Evolutionary conservation across 2,797 vertebrate genomes (phyloP), one percentile per base, ranked within the genome.

Genomic region (Chiloscyllium punctatum): DNA sequence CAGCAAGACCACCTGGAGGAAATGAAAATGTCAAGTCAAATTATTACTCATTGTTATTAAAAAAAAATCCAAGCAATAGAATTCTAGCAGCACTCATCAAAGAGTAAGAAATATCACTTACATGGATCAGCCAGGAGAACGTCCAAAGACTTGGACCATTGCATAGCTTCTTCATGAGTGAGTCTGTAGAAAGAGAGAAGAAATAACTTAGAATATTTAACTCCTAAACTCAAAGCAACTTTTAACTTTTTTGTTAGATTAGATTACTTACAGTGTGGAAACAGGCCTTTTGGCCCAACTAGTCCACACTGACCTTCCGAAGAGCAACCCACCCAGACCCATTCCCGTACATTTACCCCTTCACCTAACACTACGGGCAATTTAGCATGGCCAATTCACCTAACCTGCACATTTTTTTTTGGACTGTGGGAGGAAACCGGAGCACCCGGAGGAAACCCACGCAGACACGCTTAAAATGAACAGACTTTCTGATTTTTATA

Each of bases 121-220:
- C 98, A 97, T 98, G 98, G 98, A 8, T 98, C 98, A 72, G 97
- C 96, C 95, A 99, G 97, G 95, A 99, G 96, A 62, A 97, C 98
- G 95, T 98, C 98, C 0, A 99, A 97, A 57, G 98, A 98, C 4
- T 98, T 97, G 23, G 98, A 98, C 98, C 98, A 98, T 96, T 98
- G 97, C 21, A 98, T 96, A 8, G 97, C 97, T 96, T 99, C 98
- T 3, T 98, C 98, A 95, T 97, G 96, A 96, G 97, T 97, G 57
- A 98, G 92, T 33, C 98, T 99, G 97, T 82, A 97, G 96, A 96
- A 96, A 97, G 96, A 96, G 97, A 96, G 96, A 95, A 48, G 3
- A 96, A n/a, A 57, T 84, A 51, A 62, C 71, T 72, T 82, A 42
- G 77, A 57, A 84, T 68, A 42, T 23, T 48, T 74, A 11, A 53